Conservation (phyloP, 2,888 invertebrate species). For the Operophtera brumata region DNA sequence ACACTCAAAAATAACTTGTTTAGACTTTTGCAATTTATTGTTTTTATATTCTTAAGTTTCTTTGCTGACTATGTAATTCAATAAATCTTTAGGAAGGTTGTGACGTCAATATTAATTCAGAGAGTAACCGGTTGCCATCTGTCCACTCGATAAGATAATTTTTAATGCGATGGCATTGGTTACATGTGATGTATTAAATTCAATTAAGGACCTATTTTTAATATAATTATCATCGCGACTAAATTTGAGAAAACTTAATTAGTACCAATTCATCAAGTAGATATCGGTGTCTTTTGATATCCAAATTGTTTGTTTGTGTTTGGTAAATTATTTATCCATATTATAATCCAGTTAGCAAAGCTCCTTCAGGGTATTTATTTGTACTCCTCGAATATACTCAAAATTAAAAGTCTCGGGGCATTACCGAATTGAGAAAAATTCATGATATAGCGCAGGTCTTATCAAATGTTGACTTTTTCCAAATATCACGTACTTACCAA, state of each 20-base stretch:
- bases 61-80: neutral
- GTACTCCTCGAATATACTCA: neutral
- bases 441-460: neutral
- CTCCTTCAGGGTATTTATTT: too few relatives aligned
- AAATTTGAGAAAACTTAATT: too few relatives aligned
- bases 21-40: neutral
- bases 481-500: too few relatives aligned
- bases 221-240: too few relatives aligned
- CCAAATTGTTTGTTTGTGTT: too few relatives aligned
- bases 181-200: constrained; percentile 5
- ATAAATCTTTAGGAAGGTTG: constrained; percentile 20
- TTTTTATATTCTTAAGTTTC: neutral
- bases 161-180: neutral
- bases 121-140: constrained; percentile 19
- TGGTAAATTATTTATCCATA: too few relatives aligned
- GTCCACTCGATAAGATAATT: neutral
- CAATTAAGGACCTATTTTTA: neutral
- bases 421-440: neutral
- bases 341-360: too few relatives aligned
- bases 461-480: too few relatives aligned
- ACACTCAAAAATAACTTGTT: neutral
- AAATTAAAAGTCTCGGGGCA: neutral
- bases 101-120: constrained; percentile 30
- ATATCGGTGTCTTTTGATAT: too few relatives aligned
- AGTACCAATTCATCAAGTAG: too few relatives aligned